These are phyloP conservation scores for Anolis sagrei DNA, from an alignment of 2,113 vertebrate species.

Conservation along the genomic window DNA sequence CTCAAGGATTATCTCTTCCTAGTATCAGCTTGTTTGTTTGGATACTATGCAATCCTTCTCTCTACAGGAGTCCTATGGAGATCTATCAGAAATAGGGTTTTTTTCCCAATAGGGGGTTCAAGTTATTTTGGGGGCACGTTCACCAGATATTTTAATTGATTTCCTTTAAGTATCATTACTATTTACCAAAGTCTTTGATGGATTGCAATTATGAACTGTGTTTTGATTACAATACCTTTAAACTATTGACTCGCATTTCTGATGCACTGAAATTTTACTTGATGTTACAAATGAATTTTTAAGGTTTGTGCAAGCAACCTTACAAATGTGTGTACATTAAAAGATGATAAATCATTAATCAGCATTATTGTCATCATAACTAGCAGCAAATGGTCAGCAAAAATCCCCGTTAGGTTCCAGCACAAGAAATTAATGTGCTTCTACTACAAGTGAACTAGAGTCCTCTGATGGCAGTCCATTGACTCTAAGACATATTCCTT, in stretches of 20 bases:
- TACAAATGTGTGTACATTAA: too few species aligned
- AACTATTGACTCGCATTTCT: not conserved
- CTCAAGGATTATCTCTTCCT: not conserved
- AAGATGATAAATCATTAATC: not conserved
- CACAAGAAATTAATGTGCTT: not conserved
- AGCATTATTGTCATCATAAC: not conserved
- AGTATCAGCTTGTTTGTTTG: not conserved
- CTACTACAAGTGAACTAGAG: too few species aligned
- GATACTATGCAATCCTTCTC: not conserved
- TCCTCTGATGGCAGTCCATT: too few species aligned
- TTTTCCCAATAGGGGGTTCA: not conserved
- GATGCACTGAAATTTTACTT: not conserved
- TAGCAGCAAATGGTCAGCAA: not conserved
- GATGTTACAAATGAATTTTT: not conserved
- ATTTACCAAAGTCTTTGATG: not conserved
- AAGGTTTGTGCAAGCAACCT: not conserved
- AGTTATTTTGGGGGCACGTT: not conserved
- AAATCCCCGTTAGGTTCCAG: not conserved
- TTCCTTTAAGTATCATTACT: not conserved
- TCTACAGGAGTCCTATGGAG: not conserved
- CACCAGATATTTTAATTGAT: not conserved
- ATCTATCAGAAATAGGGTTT: not conserved
- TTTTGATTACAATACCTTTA: not conserved
- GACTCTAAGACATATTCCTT: too few species aligned
- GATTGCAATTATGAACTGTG: not conserved